Evolutionary conservation across 2,113 vertebrate species (phyloP), one percentile per base, ranked within the genome.

Genomic region (Dicaeum eximium): DNA sequence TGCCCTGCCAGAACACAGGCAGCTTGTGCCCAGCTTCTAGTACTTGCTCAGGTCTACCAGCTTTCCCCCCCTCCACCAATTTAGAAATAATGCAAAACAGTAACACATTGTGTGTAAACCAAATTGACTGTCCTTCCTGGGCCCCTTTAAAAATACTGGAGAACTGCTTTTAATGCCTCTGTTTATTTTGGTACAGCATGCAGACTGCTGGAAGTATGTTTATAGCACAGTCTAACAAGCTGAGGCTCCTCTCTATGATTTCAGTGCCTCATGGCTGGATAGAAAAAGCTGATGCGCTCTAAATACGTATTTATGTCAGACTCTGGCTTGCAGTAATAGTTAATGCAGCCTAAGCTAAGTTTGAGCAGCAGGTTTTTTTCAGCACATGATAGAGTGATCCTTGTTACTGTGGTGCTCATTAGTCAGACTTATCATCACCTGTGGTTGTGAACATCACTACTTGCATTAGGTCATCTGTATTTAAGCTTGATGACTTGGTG

Each of bases 181-280:
- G 80, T 96, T 96, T 97, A 97, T 93, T 90, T 92, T 96, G 73
- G 88, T 96, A 67, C 81, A 40, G 64, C 61, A 82, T 74, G n/a
- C 67, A 95, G 94, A 80, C 88, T 96, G 86, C 90, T 95, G 83
- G 51, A 93, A 86, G 70, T 88, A 83, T 86, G 88, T 93, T 95
- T 93, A 80, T 90, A 95, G 72, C 82, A 78, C 31, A 79, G 75
- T 48, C 72, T 93, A 95, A 95, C 69, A 56, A 90, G 86, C 77
- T 64, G 58, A 88, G 90, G 65, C 90, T 95, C 82, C 82, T 90
- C 67, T 95, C 37, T 86, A 61, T 83, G 80, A 83, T 94, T 94
- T 79, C 90, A 69, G 37, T 88, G 80, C 93, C 65, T 95, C 65
- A 42, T 90, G 37, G 72, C 80, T 88, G 86, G 44, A 25, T 79